A percentile compares a stretch with the other conserved stretches of the same genome.
phyloP scores from a whole-genome alignment of 2,888 invertebrate species.

The Geotrupes spiniger region DNA sequence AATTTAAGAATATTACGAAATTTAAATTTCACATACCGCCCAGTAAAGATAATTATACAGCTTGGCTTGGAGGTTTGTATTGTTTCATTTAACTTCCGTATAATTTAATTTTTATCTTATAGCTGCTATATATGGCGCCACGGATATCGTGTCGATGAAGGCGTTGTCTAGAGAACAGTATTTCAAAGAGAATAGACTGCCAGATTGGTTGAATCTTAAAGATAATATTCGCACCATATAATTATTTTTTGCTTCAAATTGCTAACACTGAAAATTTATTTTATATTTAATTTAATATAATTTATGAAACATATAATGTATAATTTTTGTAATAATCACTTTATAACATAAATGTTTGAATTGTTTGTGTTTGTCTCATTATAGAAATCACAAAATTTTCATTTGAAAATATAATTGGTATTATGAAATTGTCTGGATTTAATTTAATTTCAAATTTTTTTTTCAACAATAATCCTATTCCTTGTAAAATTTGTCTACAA shows the following conservation, averaged over 20 bases:
- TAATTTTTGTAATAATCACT: no score
- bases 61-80: slow-evolving; percentile 78
- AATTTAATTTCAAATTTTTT: no score
- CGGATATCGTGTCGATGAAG: slow-evolving; percentile 67
- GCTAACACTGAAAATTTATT: not conserved
- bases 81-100: not conserved
- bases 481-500: no score
- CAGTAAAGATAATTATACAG: slow-evolving; percentile 75
- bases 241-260: slow-evolving; percentile 29
- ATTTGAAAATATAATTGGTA: no score
- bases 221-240: slow-evolving; percentile 55
- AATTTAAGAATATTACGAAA: slow-evolving; percentile 56
- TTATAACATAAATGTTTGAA: no score
- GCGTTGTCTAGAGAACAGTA: slow-evolving; percentile 75
- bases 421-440: no score
- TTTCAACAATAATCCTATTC: no score
- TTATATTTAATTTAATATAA: no score
- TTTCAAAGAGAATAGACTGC: slow-evolving; percentile 65
- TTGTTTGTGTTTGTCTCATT: no score
- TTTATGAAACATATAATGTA: no score
- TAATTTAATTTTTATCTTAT: slow-evolving; percentile 8
- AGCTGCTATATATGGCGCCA: slow-evolving; percentile 73
- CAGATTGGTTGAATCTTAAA: slow-evolving; percentile 77
- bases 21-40: slow-evolving; percentile 83
- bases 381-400: no score